Evolutionary conservation across 2,888 invertebrate genomes (phyloP), one percentile per base, ranked within the genome.

Genomic region (Pogonocherus hispidulus): DNA sequence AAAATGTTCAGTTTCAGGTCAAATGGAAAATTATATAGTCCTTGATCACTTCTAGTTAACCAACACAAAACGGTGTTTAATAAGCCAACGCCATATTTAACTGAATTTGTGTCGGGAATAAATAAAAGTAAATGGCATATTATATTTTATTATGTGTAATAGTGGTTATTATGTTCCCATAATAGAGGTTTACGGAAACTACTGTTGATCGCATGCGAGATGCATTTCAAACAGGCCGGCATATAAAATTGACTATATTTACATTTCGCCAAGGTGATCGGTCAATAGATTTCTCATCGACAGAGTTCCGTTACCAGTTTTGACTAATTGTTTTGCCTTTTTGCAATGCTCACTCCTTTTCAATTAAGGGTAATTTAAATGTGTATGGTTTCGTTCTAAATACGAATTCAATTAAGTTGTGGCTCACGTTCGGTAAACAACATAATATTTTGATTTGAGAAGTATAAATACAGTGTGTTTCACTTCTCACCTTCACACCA

Each of bases 211-310:
- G 60, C 32, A 62, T 66, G 66, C 59, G 59, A 65, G 69, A 69
- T 69, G 69, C 65, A 69, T 69, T 69, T 69, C 44, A 59, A 69
- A 55, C 35, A 66, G 47, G 35, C 60, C 27, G 60, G 54, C 66
- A 23, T 22, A 56, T 16, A 59, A 44, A 60, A 46, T 54, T 14
- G 6, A 32, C 16, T 44, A 23, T 2, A 66, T 60, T 62, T 66
- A 44, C 60, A 66, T 66, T 55, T 52, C 19, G 32, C 35, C 59
- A 47, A 59, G 59, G 59, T 47, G 59, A 59, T 59, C 47, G 47
- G 46, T 47, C 35, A 35, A 35, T 47, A 57, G n/a, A 19, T 47
- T 46, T 59, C 59, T 32, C 59, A 59, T 59, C 59, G 19, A 47
- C 41, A 44, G 14, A n/a, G 46, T 37, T 56, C 41, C 41, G 41